A percentile compares a stretch with the other conserved stretches of the same genome.
phyloP scores from a whole-genome alignment of 2,113 vertebrate genomes.

The Alosa alosa region DNA sequence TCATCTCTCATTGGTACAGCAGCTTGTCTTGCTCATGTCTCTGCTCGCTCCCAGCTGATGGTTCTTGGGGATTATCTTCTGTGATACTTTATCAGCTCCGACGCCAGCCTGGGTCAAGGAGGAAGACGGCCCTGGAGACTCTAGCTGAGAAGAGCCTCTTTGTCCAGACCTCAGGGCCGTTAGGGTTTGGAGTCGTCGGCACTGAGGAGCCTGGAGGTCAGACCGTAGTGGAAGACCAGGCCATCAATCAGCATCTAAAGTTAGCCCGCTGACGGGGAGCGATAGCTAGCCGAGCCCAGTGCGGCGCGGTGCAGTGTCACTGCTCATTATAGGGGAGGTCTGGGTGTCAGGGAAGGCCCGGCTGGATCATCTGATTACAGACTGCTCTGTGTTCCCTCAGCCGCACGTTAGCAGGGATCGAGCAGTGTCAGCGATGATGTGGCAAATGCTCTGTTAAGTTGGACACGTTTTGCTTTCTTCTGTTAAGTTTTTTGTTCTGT shows the following conservation, averaged over 20 bases:
- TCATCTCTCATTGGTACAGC: not conserved
- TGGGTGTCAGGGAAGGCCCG: not conserved
- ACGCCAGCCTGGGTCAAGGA: not conserved
- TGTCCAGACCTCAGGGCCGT: not conserved
- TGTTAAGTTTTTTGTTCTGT: no score
- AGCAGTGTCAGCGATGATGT: not conserved
- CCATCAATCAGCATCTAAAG: slow-evolving; percentile 28
- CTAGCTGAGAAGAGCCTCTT: not conserved
- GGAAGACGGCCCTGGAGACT: not conserved
- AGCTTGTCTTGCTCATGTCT: not conserved
- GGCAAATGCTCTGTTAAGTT: not conserved
- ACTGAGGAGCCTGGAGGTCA: slow-evolving; percentile 29
- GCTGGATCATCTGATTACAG: not conserved
- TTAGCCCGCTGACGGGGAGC: not conserved
- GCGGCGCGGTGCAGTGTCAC: not conserved
- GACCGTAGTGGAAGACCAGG: not conserved
- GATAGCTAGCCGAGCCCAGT: not conserved
- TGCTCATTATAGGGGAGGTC: not conserved
- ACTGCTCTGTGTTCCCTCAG: slow-evolving; percentile 2
- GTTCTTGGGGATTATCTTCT: not conserved
- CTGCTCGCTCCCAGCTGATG: not conserved
- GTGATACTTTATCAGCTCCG: not conserved
- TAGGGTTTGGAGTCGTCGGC: not conserved
- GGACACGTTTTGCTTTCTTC: not conserved
- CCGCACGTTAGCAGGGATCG: not conserved